Evolutionary conservation across 2,888 invertebrate species (phyloP).

Genomic region (Agrotis clavis): DNA sequence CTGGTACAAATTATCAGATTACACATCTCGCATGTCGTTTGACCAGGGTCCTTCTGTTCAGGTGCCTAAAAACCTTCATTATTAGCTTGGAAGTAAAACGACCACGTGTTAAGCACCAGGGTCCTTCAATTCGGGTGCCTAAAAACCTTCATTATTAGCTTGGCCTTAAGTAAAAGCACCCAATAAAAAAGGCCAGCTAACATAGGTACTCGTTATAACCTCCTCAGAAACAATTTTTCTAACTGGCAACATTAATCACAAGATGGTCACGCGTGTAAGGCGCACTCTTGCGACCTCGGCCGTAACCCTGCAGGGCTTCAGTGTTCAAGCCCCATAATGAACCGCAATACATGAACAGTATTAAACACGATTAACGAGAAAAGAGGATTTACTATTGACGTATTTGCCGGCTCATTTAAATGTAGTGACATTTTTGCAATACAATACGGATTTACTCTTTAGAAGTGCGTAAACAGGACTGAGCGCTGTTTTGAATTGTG

Average conservation of each 20-base stretch:
- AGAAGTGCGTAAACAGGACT: conserved; percentile 11
- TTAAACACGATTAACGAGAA: conserved; percentile 65
- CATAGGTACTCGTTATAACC: conserved; percentile 9
- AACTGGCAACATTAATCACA: conserved; percentile 49
- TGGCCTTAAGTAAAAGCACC: background rate
- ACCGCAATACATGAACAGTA: conserved; percentile 60
- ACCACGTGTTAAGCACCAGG: conserved; percentile 12
- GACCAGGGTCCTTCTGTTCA: background rate
- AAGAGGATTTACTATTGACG: conserved; percentile 66
- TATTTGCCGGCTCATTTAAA: conserved; percentile 52
- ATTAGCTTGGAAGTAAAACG: conserved; percentile 15
- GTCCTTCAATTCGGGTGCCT: background rate
- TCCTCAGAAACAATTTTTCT: conserved; percentile 37
- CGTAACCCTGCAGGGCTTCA: conserved; percentile 76
- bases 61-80: background rate
- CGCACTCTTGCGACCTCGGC: conserved; percentile 67
- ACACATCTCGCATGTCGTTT: background rate
- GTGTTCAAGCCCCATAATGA: conserved; percentile 76
- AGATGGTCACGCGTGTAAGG: conserved; percentile 39
- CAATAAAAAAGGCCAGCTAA: conserved; percentile 35
- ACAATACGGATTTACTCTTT: conserved; percentile 15
- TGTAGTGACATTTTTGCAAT: conserved; percentile 38
- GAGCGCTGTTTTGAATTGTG: conserved; percentile 32
- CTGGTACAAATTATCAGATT: background rate
- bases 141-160: background rate